Base-by-base conservation (phyloP, 1,140 invertebrate species). In the Meloidogyne exigua region DNA sequence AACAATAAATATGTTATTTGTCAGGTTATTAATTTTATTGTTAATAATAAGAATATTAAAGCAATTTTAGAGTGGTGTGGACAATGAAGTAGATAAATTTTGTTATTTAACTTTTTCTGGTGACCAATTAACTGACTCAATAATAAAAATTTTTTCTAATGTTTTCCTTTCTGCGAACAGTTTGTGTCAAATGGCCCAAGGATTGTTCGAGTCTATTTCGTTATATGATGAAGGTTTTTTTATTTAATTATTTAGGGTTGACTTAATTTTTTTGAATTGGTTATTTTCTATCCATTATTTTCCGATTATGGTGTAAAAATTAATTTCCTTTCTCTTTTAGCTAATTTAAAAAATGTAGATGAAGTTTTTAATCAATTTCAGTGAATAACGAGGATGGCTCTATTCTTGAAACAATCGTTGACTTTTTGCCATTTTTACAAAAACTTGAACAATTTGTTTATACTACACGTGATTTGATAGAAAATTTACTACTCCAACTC, bases 401-500 rank as follows among this genome's bases (percentile, higher is more conserved):
- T n/a, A 10, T 62, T 25, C 23, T 85, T 0, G 75, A 75, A 68
- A 65, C 72, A 25, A 79, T 85, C 49, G 39, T 72, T 26, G 70
- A 78, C 23, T 81, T 85, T 66, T 63, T 85, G 12, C 77, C 75
- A 57, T 69, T 81, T 76, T 82, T 88, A 69, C 80, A 90, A 87
- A 89, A 90, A 79, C 84, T 93, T 65, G 90, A 89, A 74, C 90
- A 90, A 81, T 93, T 92, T 90, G 88, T 92, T 23, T 89, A 88
- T 72, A 89, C 92, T 71, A 91, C 91, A 81, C 90, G 92, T 87
- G 90, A 92, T 82, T 91, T 92, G 13, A 88, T 91, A 7, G 89
- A 88, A 49, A 91, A 92, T 85, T 87, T 92, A 5, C 89, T 92
- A 66, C 89, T 90, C 64, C 92, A 93, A 88, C 87, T 93, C 67